Conservation (phyloP, 2,888 invertebrate species). For the Acholoe squamosa region DNA sequence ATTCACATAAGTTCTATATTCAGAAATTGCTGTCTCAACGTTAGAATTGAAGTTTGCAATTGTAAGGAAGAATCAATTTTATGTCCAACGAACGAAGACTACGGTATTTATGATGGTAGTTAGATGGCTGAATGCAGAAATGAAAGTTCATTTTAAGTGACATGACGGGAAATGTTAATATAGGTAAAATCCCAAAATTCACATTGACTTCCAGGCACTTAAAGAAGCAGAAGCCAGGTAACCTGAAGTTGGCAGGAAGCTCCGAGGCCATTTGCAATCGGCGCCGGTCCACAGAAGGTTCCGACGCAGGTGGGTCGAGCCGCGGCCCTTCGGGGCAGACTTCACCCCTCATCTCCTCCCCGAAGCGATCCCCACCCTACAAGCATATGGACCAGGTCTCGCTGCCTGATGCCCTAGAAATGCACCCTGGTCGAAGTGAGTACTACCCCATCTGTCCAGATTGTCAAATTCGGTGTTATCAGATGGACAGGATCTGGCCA, state of each 20-base stretch:
- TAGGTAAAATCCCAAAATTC: too few relatives aligned
- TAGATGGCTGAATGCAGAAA: too few relatives aligned
- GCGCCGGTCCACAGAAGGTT: conserved; percentile 80
- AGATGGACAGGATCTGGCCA: too few relatives aligned
- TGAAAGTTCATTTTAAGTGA: too few relatives aligned
- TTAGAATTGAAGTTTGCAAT: too few relatives aligned
- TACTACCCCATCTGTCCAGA: neutral
- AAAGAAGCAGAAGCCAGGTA: conserved; percentile 75
- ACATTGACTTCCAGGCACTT: conserved; percentile 65
- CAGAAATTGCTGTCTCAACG: too few relatives aligned
- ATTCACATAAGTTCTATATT: too few relatives aligned
- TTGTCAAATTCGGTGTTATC: neutral
- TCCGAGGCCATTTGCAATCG: conserved; percentile 79
- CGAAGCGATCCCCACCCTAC: conserved; percentile 81
- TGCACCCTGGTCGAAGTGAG: conserved; percentile 63
- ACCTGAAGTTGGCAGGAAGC: conserved; percentile 78
- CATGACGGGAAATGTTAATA: too few relatives aligned
- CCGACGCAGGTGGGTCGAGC: conserved; percentile 73
- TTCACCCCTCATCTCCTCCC: conserved; percentile 81
- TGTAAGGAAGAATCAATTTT: too few relatives aligned
- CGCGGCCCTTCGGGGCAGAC: conserved; percentile 80
- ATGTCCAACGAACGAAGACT: too few relatives aligned
- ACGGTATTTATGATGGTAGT: too few relatives aligned
- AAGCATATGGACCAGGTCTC: conserved; percentile 70
- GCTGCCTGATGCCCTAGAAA: conserved; percentile 63